Percentiles rank a stretch among this genome's conserved stretches.
Conservation (phyloP, 2,888 invertebrate genomes). For the Ochlodes sylvanus region DNA sequence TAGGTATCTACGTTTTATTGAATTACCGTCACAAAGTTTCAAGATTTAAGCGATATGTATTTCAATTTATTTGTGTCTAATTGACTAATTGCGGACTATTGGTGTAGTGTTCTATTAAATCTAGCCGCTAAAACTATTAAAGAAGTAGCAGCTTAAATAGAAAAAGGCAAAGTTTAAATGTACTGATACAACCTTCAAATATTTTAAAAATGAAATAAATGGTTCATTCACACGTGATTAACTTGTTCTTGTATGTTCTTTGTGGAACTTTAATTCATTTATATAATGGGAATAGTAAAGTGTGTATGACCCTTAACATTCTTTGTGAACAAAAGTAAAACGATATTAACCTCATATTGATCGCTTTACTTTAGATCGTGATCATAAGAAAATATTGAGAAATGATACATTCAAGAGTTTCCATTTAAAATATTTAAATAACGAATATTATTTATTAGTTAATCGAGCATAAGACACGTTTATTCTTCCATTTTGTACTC, state of each 20-base stretch:
- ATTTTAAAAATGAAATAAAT: slow-evolving; percentile 4
- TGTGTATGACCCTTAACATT: not conserved
- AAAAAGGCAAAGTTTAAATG: slow-evolving; percentile 24
- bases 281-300: too few species aligned
- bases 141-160: slow-evolving; percentile 27
- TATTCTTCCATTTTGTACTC: slow-evolving; percentile 65
- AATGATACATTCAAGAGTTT: not conserved
- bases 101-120: slow-evolving; percentile 39
- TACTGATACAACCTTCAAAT: slow-evolving; percentile 16
- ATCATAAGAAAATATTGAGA: not conserved
- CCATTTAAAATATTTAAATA: slow-evolving; percentile 41
- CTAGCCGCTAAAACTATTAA: slow-evolving; percentile 34
- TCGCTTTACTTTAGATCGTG: not conserved
- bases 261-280: not conserved
- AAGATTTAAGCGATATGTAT: slow-evolving; percentile 81
- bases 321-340: not conserved
- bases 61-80: slow-evolving; percentile 59
- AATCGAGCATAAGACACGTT: slow-evolving; percentile 63
- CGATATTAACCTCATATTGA: not conserved
- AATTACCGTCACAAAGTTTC: slow-evolving; percentile 72
- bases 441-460: slow-evolving; percentile 40
- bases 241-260: not conserved
- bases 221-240: not conserved
- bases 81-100: slow-evolving; percentile 55
- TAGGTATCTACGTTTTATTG: slow-evolving; percentile 66